Conservation (phyloP, 2,888 invertebrate species). For the Tuberolachnus salignus region DNA sequence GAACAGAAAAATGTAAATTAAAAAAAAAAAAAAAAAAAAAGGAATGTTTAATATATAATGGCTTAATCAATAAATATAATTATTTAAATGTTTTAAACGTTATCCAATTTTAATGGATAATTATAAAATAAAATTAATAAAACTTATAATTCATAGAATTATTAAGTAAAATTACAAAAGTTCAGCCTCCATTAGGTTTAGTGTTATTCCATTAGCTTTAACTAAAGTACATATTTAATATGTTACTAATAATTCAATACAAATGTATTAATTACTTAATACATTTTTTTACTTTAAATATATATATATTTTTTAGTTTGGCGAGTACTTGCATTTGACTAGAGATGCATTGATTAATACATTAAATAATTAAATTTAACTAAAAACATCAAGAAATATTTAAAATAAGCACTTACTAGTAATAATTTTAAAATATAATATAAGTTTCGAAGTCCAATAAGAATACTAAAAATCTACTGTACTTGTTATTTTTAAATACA, state of each 20-base stretch:
- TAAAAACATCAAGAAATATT: background rate
- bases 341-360: background rate
- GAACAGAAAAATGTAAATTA: slow-evolving; percentile 2
- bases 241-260: slow-evolving; percentile 6
- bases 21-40: background rate
- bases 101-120: slow-evolving; percentile 19
- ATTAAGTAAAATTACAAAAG: slow-evolving; percentile 31
- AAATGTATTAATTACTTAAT: background rate
- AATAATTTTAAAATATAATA: background rate
- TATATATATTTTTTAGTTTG: background rate
- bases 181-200: slow-evolving; percentile 27
- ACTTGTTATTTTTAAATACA: too few species aligned
- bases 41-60: background rate
- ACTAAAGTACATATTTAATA: background rate
- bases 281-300: background rate
- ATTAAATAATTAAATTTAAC: background rate
- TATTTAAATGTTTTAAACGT: slow-evolving; percentile 22
- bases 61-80: slow-evolving; percentile 29
- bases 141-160: slow-evolving; percentile 17
- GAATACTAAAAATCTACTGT: background rate
- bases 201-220: background rate
- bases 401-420: too few species aligned
- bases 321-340: slow-evolving; percentile 37
- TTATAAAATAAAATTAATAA: background rate
- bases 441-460: background rate